Evolutionary conservation across 1,140 invertebrate species (phyloP).

Genomic region (Linepithema humile): DNA sequence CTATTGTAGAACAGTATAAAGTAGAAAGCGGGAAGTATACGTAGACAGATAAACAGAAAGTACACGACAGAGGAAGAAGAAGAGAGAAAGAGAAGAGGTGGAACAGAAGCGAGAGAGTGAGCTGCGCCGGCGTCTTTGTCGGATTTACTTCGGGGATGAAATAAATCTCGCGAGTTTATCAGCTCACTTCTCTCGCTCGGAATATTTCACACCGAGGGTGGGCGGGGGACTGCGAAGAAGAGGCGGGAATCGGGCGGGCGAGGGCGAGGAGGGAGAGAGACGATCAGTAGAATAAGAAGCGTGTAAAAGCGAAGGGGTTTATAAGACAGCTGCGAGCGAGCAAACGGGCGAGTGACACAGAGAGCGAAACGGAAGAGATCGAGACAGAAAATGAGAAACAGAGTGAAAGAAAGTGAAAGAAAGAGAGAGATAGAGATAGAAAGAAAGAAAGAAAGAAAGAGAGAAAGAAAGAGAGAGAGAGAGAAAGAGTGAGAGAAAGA

Average conservation of each 20-base stretch:
- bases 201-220: background rate
- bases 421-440: slow-evolving; percentile 44
- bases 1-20: slow-evolving; percentile 54
- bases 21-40: slow-evolving; percentile 53
- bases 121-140: too few species aligned
- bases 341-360: slow-evolving; percentile 47
- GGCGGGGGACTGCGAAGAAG: background rate
- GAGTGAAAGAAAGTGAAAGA: slow-evolving; percentile 43
- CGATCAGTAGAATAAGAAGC: slow-evolving; percentile 56
- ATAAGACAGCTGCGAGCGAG: slow-evolving; percentile 50
- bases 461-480: slow-evolving; percentile 54
- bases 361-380: slow-evolving; percentile 44
- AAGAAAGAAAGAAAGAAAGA: slow-evolving; percentile 63
- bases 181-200: background rate
- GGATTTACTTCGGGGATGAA: background rate
- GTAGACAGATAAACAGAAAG: slow-evolving; percentile 47
- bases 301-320: slow-evolving; percentile 50
- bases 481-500: slow-evolving; percentile 55
- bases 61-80: background rate
- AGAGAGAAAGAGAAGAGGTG: slow-evolving; percentile 13
- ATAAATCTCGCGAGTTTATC: background rate
- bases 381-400: background rate
- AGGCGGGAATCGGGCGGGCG: background rate
- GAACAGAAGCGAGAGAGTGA: slow-evolving; percentile 8
- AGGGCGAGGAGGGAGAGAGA: background rate